Percentiles rank a stretch among this genome's conserved stretches.
Evolutionary conservation across 2,888 invertebrate genomes (phyloP).

Genomic region (Gisinianus flammeolus): DNA sequence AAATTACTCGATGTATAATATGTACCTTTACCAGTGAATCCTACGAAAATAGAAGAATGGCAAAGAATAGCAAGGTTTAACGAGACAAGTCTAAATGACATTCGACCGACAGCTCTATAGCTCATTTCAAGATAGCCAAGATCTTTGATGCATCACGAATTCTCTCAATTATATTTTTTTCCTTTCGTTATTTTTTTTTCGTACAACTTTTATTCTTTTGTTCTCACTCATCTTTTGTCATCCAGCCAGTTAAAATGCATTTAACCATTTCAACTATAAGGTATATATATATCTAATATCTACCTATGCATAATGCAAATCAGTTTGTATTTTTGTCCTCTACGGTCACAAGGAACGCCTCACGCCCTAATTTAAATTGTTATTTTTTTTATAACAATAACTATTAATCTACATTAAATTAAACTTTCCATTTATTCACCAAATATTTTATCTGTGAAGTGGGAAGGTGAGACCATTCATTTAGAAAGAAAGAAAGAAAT

Average conservation of each 20-base stretch:
- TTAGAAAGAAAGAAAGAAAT: too few species aligned
- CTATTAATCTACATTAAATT: too few species aligned
- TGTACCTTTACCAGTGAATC: too few species aligned
- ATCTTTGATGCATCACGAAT: constrained; percentile 9
- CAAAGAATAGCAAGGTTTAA: too few species aligned
- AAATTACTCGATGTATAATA: too few species aligned
- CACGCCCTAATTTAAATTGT: background rate
- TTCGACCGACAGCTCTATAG: constrained; percentile 13
- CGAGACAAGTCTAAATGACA: background rate
- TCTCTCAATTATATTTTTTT: constrained; percentile 4
- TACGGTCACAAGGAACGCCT: background rate
- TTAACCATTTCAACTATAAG: background rate
- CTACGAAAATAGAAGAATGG: too few species aligned
- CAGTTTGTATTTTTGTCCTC: too few species aligned
- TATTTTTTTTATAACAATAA: background rate
- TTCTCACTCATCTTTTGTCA: constrained; percentile 21
- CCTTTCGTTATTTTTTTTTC: background rate
- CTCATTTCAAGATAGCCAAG: background rate
- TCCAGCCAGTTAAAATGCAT: background rate
- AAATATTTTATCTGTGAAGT: too few species aligned
- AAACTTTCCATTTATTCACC: too few species aligned
- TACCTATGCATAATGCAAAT: too few species aligned
- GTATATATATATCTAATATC: too few species aligned
- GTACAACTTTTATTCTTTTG: background rate
- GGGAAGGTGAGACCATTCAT: too few species aligned